phyloP scores from a whole-genome alignment of 2,888 invertebrate species.

The Thera britannica region DNA sequence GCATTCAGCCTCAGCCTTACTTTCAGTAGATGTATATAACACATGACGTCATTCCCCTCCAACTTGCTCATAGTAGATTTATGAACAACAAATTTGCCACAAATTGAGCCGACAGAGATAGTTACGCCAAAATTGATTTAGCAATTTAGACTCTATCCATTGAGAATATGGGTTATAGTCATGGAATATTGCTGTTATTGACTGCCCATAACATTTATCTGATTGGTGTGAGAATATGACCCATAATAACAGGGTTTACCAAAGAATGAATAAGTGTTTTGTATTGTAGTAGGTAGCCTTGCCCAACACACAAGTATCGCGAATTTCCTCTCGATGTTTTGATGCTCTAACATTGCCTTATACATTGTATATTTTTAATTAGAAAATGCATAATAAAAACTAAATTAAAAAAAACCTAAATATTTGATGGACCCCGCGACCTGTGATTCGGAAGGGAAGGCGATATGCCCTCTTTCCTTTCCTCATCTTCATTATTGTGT shows the following conservation, averaged over 20 bases:
- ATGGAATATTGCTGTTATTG: constrained; percentile 7
- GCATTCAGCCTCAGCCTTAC: constrained; percentile 15
- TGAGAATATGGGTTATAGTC: constrained; percentile 16
- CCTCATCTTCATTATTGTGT: too few relatives aligned
- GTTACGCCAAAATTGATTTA: constrained; percentile 5
- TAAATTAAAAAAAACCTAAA: too few relatives aligned
- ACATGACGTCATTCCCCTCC: constrained; percentile 37
- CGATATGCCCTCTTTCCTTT: too few relatives aligned
- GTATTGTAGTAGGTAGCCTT: background rate
- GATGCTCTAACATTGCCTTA: too few relatives aligned
- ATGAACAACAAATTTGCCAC: constrained; percentile 33
- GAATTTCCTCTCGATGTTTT: too few relatives aligned
- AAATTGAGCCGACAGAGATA: constrained; percentile 23
- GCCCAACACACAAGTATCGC: too few relatives aligned
- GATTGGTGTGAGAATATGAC: constrained; percentile 16
- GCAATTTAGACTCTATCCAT: constrained; percentile 18
- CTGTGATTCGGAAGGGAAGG: too few relatives aligned
- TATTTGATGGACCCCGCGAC: too few relatives aligned
- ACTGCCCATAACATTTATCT: constrained; percentile 13
- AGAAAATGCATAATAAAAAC: too few relatives aligned
- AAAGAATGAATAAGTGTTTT: constrained; percentile 3
- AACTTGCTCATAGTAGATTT: constrained; percentile 32
- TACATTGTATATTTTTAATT: too few relatives aligned
- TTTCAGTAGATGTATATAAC: constrained; percentile 37
- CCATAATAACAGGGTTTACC: constrained; percentile 2